Evolutionary conservation across 1,140 invertebrate species (phyloP).

Genomic region (Yoshiicerus persimilis): DNA sequence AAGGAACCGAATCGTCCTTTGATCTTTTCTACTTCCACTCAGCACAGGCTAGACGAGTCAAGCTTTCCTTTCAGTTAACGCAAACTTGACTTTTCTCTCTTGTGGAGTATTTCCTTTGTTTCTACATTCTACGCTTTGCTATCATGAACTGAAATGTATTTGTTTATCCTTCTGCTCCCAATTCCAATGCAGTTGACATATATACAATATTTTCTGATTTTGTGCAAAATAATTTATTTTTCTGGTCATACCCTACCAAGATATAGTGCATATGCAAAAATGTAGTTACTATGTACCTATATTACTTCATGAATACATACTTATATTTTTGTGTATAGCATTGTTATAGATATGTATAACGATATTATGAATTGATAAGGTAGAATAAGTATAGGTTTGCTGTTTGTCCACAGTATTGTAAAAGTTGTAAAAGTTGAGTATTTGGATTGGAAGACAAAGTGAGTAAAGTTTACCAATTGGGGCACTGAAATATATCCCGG

Average conservation of each 20-base stretch:
- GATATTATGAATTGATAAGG: not conserved
- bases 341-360: not conserved
- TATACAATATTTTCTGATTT: not conserved
- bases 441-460: not conserved
- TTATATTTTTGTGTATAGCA: not conserved
- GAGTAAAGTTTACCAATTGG: not conserved
- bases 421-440: not conserved
- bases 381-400: too few relatives aligned
- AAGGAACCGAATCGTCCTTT: not conserved
- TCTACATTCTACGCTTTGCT: not conserved
- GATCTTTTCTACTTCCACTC: slow-evolving; percentile 2
- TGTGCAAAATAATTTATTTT: not conserved
- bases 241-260: not conserved
- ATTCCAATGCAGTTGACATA: not conserved
- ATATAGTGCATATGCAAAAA: too few relatives aligned
- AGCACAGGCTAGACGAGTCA: not conserved
- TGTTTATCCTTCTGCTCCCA: not conserved
- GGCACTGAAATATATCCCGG: not conserved
- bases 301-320: not conserved
- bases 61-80: not conserved
- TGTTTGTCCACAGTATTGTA: too few relatives aligned
- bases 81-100: not conserved
- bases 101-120: not conserved
- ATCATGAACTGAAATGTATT: not conserved
- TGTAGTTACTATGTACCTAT: too few relatives aligned